phyloP scores from a whole-genome alignment of 2,888 invertebrate genomes.

The Parnassius smintheus region DNA sequence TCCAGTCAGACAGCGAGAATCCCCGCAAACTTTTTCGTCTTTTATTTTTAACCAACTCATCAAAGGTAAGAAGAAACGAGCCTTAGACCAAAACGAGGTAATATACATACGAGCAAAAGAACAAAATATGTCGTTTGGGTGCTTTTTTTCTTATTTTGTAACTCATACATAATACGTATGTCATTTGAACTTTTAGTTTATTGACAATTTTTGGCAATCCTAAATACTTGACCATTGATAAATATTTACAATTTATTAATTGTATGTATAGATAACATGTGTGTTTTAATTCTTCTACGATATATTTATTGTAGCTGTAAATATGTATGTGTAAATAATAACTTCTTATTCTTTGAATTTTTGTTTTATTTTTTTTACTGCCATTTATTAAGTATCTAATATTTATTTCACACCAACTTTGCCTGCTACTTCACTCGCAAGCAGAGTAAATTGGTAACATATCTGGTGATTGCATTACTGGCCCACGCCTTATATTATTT shows the following conservation, averaged over 20 bases:
- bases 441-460: too few relatives aligned
- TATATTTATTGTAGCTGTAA: conserved; percentile 31
- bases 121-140: background rate
- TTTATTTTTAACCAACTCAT: too few relatives aligned
- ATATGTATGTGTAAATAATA: conserved; percentile 26
- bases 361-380: conserved; percentile 11
- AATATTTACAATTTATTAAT: background rate
- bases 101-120: background rate
- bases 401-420: too few relatives aligned
- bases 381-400: too few relatives aligned
- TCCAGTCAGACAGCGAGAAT: too few relatives aligned
- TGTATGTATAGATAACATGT: conserved; percentile 7
- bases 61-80: background rate
- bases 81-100: background rate
- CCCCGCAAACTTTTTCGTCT: too few relatives aligned
- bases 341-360: conserved; percentile 3
- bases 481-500: too few relatives aligned
- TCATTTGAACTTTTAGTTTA: background rate
- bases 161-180: background rate
- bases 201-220: too few relatives aligned
- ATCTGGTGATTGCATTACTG: too few relatives aligned
- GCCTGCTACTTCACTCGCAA: too few relatives aligned
- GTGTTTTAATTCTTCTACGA: conserved; percentile 15
- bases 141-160: background rate
- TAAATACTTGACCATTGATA: too few relatives aligned